A percentile compares a stretch with the other conserved stretches of the same genome.
Evolutionary conservation across 64 coral and sea anemone genomes (phyloP).

Genomic region (Astreopora myriophthalma): DNA sequence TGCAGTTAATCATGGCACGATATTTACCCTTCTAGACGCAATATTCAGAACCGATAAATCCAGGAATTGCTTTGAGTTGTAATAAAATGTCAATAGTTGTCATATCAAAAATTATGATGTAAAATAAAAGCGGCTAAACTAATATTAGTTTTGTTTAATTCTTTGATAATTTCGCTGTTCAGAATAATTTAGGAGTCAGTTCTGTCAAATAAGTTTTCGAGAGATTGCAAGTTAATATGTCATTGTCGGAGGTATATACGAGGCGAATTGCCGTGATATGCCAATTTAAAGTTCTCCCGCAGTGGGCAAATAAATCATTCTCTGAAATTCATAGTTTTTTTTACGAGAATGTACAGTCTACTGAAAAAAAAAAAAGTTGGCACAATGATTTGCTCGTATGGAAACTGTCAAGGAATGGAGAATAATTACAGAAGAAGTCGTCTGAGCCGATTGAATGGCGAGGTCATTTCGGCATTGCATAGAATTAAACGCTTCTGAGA

Average conservation of each 20-base stretch:
- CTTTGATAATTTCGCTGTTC: neutral
- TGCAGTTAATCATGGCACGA: neutral
- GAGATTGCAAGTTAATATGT: slow-evolving; percentile 28
- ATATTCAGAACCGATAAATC: neutral
- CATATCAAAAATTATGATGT: neutral
- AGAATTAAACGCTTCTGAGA: neutral
- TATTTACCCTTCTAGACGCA: neutral
- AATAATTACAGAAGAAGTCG: no score
- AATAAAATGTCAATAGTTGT: no score
- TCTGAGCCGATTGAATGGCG: no score
- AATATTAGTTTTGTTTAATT: slow-evolving; percentile 51
- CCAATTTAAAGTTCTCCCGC: neutral
- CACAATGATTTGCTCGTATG: no score
- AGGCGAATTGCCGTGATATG: neutral
- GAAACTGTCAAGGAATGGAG: neutral
- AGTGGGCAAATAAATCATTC: neutral
- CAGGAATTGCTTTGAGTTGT: no score
- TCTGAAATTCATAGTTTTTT: slow-evolving; percentile 1
- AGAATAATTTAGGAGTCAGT: neutral
- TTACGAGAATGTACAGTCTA: neutral
- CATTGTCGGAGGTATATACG: neutral
- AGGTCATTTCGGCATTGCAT: no score
- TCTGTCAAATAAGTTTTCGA: neutral
- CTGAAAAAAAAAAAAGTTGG: no score
- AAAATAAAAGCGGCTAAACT: neutral